A percentile compares a stretch with the other conserved stretches of the same genome.
Evolutionary conservation across 2,888 invertebrate species (phyloP).

Genomic region (Stegophylla sp.): DNA sequence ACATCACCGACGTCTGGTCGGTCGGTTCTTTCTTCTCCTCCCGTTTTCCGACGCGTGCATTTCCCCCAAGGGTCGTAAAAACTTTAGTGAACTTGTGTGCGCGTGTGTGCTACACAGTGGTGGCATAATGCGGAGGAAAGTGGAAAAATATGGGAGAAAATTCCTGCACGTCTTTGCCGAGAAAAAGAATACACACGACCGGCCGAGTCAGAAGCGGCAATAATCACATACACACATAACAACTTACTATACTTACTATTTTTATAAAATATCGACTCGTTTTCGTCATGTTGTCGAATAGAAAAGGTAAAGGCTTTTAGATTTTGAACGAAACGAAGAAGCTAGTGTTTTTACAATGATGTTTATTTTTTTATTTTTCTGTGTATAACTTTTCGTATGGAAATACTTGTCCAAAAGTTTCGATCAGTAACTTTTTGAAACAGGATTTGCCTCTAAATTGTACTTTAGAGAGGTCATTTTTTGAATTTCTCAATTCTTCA

Average conservation of each 20-base stretch:
- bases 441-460: too few species aligned
- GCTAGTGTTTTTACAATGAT: too few species aligned
- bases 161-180: conserved; percentile 39
- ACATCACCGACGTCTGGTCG: conserved; percentile 19
- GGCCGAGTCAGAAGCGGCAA: conserved; percentile 22
- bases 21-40: background rate
- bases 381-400: too few species aligned
- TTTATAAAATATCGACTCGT: conserved; percentile 49
- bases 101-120: background rate
- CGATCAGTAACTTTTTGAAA: too few species aligned
- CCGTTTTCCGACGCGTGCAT: conserved; percentile 10
- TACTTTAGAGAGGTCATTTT: too few species aligned
- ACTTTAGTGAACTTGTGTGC: conserved; percentile 37
- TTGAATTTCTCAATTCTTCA: too few species aligned
- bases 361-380: too few species aligned
- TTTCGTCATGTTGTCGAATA: background rate
- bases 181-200: background rate
- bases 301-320: too few species aligned
- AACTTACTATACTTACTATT: conserved; percentile 19
- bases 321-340: too few species aligned
- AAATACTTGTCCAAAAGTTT: too few species aligned
- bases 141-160: conserved; percentile 40
- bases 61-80: conserved; percentile 57
- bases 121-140: background rate
- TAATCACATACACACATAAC: too few species aligned